These are phyloP conservation scores for Papilio polyxenes DNA, from an alignment of 1,140 invertebrate genomes.

Conservation along the genomic window DNA sequence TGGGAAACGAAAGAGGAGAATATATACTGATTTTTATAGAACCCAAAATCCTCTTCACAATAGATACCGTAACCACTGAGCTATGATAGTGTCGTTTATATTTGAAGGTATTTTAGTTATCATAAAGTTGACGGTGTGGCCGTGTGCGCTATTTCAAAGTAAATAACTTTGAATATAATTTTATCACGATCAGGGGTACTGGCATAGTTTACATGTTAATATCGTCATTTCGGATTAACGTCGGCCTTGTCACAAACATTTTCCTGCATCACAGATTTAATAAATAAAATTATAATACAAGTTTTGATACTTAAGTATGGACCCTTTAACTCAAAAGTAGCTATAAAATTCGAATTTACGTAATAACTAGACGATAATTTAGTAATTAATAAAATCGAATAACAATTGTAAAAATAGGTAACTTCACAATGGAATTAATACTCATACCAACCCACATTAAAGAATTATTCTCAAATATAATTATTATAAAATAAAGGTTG, in stretches of 20 bases:
- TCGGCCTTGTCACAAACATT: background rate
- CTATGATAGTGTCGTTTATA: background rate
- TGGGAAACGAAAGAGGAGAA: too few relatives aligned
- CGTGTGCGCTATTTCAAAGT: slow-evolving; percentile 3
- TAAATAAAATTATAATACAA: background rate
- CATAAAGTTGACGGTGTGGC: background rate
- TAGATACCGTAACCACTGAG: background rate
- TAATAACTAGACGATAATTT: too few relatives aligned
- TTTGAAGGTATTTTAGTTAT: background rate
- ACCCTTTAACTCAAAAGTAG: background rate
- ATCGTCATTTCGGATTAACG: background rate
- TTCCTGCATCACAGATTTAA: background rate
- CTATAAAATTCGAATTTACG: too few relatives aligned
- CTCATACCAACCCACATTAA: too few relatives aligned
- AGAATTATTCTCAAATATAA: too few relatives aligned
- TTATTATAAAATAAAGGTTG: background rate
- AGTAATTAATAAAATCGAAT: too few relatives aligned
- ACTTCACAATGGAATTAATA: too few relatives aligned
- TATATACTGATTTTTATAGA: too few relatives aligned
- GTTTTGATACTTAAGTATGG: background rate
- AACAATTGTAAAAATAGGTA: too few relatives aligned
- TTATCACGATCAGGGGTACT: background rate
- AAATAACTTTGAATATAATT: slow-evolving; percentile 20
- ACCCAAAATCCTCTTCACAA: background rate
- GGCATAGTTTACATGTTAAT: slow-evolving; percentile 15